phyloP scores from a whole-genome alignment of 2,888 invertebrate species.

The Stictocephala bisonia region DNA sequence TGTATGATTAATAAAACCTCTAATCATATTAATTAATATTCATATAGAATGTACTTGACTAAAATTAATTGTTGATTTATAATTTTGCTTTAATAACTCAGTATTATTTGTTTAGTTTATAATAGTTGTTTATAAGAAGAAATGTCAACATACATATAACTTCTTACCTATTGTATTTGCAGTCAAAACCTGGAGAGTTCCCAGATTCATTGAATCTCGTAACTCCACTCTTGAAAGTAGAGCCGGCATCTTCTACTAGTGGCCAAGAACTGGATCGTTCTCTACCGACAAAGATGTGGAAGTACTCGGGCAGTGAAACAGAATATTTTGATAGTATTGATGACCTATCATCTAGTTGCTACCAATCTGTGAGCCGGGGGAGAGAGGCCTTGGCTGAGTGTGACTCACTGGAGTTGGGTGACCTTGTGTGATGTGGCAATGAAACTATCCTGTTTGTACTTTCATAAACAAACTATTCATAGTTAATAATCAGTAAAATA shows the following conservation, averaged over 20 bases:
- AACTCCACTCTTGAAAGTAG: too few species aligned
- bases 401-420: constrained; percentile 66
- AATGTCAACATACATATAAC: too few species aligned
- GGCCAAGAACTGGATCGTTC: constrained; percentile 60
- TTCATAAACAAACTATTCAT: background rate
- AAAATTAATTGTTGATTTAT: too few species aligned
- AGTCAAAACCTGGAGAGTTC: constrained; percentile 26
- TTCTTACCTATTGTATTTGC: too few species aligned
- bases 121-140: too few species aligned
- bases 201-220: constrained; percentile 40
- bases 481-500: too few species aligned
- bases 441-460: background rate
- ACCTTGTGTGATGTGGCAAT: constrained; percentile 35
- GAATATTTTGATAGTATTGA: constrained; percentile 78
- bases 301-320: background rate
- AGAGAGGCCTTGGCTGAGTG: constrained; percentile 70
- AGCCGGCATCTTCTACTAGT: too few species aligned
- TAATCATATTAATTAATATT: too few species aligned
- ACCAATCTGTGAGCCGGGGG: constrained; percentile 59
- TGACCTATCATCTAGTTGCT: constrained; percentile 62
- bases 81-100: too few species aligned
- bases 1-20: too few species aligned
- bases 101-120: too few species aligned
- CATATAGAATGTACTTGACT: too few species aligned
- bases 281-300: constrained; percentile 41